phyloP scores from a whole-genome alignment of 2,888 invertebrate species.

The Polydrusus tereticollis region DNA sequence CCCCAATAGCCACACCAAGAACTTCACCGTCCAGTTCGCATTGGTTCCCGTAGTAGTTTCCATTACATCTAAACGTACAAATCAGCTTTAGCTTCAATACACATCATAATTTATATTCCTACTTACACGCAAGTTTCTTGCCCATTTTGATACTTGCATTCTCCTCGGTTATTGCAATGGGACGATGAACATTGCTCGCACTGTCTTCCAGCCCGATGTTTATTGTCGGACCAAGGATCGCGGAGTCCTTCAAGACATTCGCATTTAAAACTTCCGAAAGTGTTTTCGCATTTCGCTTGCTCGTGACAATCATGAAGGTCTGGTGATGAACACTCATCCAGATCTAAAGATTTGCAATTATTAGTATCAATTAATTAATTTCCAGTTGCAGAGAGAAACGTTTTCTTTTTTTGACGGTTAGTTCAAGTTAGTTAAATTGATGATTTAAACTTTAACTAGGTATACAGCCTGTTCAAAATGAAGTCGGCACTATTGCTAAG shows the following conservation, averaged over 20 bases:
- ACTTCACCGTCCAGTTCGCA: constrained; percentile 95
- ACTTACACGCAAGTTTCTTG: constrained; percentile 83
- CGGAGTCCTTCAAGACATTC: constrained; percentile 81
- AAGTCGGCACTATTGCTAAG: no score
- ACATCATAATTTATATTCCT: not conserved
- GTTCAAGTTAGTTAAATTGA: no score
- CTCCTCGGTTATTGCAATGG: constrained; percentile 87
- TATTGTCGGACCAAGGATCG: constrained; percentile 80
- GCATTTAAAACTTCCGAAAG: constrained; percentile 87
- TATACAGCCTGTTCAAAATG: no score
- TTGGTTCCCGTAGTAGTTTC: constrained; percentile 88
- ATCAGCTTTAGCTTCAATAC: not conserved
- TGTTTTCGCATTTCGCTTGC: constrained; percentile 83
- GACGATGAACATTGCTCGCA: constrained; percentile 84
- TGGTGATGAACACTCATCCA: constrained; percentile 87
- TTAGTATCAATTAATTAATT: not conserved
- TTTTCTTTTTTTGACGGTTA: no score
- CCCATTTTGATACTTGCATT: constrained; percentile 83
- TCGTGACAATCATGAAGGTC: constrained; percentile 89
- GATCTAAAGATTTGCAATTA: constrained; percentile 70
- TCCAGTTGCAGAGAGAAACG: not conserved
- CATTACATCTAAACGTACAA: constrained; percentile 75
- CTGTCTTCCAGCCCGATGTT: constrained; percentile 77
- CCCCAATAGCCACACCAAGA: constrained; percentile 90
- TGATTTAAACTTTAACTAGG: no score